These are phyloP conservation scores for Macropodus opercularis DNA, from an alignment of 2,797 vertebrate genomes.

Conservation along the genomic window DNA sequence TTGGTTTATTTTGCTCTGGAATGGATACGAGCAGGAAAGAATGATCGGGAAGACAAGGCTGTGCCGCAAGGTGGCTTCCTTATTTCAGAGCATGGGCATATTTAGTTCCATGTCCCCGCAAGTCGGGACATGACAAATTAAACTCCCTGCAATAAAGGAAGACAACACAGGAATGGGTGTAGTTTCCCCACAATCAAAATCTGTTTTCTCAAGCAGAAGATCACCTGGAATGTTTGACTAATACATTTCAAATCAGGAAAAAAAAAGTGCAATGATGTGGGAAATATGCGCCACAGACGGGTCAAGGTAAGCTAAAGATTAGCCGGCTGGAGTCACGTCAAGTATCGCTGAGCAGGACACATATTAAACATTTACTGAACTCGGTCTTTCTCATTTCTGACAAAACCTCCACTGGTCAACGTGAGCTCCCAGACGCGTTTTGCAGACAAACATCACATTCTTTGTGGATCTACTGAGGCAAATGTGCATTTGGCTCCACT, in stretches of 20 bases:
- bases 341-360: background rate
- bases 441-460: background rate
- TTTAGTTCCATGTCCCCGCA: background rate
- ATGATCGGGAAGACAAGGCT: background rate
- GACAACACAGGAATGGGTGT: background rate
- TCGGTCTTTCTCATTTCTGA: background rate
- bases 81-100: background rate
- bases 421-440: background rate
- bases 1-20: conserved; percentile 3
- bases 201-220: background rate
- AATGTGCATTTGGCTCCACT: background rate
- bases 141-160: background rate
- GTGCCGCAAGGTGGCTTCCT: background rate
- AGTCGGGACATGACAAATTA: conserved; percentile 5
- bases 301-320: conserved; percentile 7
- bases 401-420: background rate
- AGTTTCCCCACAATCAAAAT: background rate
- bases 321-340: background rate
- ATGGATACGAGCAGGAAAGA: background rate
- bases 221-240: background rate
- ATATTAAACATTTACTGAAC: conserved; percentile 1
- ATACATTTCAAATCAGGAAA: background rate
- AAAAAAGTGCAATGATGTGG: background rate
- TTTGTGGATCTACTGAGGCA: background rate
- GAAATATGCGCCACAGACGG: conserved; percentile 1